phyloP scores from a whole-genome alignment of 2,888 invertebrate genomes.

The Meandrusa payeni region DNA sequence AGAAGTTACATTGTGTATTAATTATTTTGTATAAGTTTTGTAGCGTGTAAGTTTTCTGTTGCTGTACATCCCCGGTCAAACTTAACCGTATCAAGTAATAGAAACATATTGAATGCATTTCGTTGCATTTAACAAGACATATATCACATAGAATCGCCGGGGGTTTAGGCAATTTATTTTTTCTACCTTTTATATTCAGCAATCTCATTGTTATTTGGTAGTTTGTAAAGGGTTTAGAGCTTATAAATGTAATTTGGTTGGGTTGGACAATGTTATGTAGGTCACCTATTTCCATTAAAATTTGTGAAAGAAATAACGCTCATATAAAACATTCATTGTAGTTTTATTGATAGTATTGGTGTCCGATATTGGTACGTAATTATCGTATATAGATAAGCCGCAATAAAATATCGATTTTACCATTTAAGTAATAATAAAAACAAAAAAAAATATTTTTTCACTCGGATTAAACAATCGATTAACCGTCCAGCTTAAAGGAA shows the following conservation, averaged over 20 bases:
- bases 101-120: slow-evolving; percentile 29
- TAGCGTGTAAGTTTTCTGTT: slow-evolving; percentile 24
- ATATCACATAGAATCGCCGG: slow-evolving; percentile 61
- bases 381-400: background rate
- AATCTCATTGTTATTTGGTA: slow-evolving; percentile 60
- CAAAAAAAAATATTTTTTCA: slow-evolving; percentile 54
- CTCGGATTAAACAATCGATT: slow-evolving; percentile 21
- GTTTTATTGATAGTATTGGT: background rate
- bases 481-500: slow-evolving; percentile 35
- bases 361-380: slow-evolving; percentile 6
- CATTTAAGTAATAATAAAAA: slow-evolving; percentile 45
- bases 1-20: slow-evolving; percentile 1
- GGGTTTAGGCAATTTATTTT: slow-evolving; percentile 54
- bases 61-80: slow-evolving; percentile 17
- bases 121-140: slow-evolving; percentile 44
- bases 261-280: too few species aligned
- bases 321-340: slow-evolving; percentile 2
- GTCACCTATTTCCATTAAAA: too few species aligned
- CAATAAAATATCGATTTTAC: slow-evolving; percentile 51
- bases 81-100: slow-evolving; percentile 14
- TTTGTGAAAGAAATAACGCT: too few species aligned
- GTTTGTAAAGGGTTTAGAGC: slow-evolving; percentile 57
- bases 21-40: slow-evolving; percentile 15
- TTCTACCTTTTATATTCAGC: slow-evolving; percentile 39
- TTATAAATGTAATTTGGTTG: slow-evolving; percentile 38